Evolutionary conservation across 2,797 vertebrate genomes (phyloP).

Genomic region (Hyperoplus immaculatus): DNA sequence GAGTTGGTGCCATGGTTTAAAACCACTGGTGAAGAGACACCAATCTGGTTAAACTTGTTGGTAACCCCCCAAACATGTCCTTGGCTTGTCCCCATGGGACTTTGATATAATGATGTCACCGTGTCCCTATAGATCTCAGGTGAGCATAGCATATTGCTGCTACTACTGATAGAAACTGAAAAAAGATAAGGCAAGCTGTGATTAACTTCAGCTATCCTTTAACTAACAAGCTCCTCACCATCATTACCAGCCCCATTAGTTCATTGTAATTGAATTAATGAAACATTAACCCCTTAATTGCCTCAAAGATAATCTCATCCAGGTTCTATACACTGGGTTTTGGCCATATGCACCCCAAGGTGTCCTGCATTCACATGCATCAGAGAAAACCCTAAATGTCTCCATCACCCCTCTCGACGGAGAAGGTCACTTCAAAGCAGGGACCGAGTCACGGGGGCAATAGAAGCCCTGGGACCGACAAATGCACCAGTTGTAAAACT

Average conservation of each 20-base stretch:
- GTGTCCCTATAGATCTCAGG: background rate
- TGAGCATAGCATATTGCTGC: background rate
- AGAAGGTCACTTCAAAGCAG: slow-evolving; percentile 84
- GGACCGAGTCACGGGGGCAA: slow-evolving; percentile 73
- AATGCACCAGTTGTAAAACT: slow-evolving; percentile 88
- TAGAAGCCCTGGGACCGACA: slow-evolving; percentile 78
- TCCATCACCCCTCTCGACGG: slow-evolving; percentile 58
- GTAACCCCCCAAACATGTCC: background rate
- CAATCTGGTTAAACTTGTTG: background rate
- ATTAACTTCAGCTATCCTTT: background rate
- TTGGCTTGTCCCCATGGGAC: slow-evolving; percentile 1
- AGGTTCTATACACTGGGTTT: slow-evolving; percentile 8
- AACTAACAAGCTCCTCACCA: background rate
- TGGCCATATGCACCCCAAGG: slow-evolving; percentile 45
- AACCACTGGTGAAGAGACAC: background rate
- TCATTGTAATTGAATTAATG: slow-evolving; percentile 17
- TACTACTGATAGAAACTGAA: background rate
- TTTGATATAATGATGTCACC: background rate
- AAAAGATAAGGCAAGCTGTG: background rate
- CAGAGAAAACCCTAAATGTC: slow-evolving; percentile 64
- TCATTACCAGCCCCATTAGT: background rate
- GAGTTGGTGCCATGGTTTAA: background rate
- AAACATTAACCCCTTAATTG: slow-evolving; percentile 1
- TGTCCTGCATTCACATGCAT: slow-evolving; percentile 62
- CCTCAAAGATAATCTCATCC: background rate